Evolutionary conservation across 2,888 invertebrate genomes (phyloP).

Genomic region (Sesia apiformis): DNA sequence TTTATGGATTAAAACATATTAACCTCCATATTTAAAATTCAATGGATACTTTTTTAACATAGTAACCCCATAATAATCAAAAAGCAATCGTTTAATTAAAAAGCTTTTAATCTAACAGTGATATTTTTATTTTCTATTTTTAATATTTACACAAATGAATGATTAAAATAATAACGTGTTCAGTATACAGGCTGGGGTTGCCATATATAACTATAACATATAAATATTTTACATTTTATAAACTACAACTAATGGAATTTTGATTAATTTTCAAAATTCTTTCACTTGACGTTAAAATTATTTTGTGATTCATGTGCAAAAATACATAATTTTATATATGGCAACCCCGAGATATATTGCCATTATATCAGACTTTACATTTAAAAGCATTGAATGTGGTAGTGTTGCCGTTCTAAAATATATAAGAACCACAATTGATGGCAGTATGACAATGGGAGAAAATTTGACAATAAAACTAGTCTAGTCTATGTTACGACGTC

Average conservation of each 20-base stretch:
- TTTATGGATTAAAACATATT: constrained; percentile 56
- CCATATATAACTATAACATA: not conserved
- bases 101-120: constrained; percentile 25
- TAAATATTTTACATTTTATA: not conserved
- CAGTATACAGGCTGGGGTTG: not conserved
- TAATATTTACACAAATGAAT: constrained; percentile 53
- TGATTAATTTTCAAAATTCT: not conserved
- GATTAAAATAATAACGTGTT: not conserved
- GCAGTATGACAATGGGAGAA: no score
- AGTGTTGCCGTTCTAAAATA: no score
- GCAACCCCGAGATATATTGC: not conserved
- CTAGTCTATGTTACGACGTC: no score
- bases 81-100: constrained; percentile 20
- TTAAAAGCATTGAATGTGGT: not conserved
- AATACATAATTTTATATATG: not conserved
- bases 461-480: no score
- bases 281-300: not conserved
- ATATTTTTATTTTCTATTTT: constrained; percentile 24
- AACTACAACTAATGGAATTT: not conserved
- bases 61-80: not conserved
- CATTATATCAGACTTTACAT: not conserved
- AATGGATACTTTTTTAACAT: constrained; percentile 26
- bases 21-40: constrained; percentile 49
- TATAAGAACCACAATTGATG: no score
- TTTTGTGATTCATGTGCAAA: not conserved